These are phyloP conservation scores for Hippocampus abdominalis DNA, from an alignment of 2,113 vertebrate genomes.

Conservation along the genomic window DNA sequence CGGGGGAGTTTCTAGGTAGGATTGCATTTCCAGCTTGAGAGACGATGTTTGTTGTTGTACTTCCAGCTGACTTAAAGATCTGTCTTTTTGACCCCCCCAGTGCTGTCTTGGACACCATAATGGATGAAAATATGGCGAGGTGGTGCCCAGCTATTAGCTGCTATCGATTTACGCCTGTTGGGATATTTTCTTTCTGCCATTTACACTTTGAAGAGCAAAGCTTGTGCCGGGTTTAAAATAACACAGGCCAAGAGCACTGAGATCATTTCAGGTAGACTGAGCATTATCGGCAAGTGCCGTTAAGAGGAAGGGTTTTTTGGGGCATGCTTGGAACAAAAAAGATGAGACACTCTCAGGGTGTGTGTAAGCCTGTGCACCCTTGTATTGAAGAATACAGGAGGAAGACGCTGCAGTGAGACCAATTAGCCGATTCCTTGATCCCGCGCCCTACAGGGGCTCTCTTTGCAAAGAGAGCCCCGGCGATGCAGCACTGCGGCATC, in stretches of 20 bases:
- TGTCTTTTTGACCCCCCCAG: background rate
- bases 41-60: constrained; percentile 14
- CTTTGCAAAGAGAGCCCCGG: constrained; percentile 22
- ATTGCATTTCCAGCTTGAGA: constrained; percentile 63
- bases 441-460: constrained; percentile 21
- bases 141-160: constrained; percentile 12
- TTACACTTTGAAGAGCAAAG: constrained; percentile 48
- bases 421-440: constrained; percentile 48
- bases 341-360: background rate
- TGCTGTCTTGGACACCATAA: constrained; percentile 18
- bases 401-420: constrained; percentile 41
- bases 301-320: constrained; percentile 1
- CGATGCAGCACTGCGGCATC: constrained; percentile 24
- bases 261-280: constrained; percentile 8
- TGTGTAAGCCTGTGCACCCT: background rate
- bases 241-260: constrained; percentile 16
- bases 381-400: constrained; percentile 13
- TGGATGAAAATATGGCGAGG: constrained; percentile 26
- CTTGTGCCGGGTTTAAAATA: constrained; percentile 30
- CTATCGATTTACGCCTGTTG: constrained; percentile 41
- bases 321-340: background rate
- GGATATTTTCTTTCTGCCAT: constrained; percentile 30
- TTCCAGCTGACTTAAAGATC: background rate
- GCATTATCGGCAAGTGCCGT: background rate
- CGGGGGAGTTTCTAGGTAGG: constrained; percentile 48